Percentiles rank a stretch among this genome's conserved stretches.
Evolutionary conservation across 2,797 vertebrate genomes (phyloP).

Genomic region (Poecilia wingei): DNA sequence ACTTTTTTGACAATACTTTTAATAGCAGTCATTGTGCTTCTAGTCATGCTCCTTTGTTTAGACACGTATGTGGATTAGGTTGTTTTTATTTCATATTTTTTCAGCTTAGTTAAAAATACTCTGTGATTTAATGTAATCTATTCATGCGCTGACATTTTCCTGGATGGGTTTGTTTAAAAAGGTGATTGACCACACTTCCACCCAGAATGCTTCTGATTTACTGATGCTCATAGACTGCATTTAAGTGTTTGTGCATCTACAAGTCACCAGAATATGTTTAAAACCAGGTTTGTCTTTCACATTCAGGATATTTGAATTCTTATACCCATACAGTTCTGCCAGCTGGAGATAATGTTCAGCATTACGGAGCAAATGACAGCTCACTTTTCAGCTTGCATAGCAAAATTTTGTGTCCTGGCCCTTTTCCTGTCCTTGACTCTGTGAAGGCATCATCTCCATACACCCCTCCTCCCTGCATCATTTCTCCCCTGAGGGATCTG

Average conservation of each 20-base stretch:
- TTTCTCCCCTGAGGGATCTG: conserved; percentile 14
- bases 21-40: neutral
- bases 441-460: conserved; percentile 20
- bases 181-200: conserved; percentile 1
- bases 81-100: neutral
- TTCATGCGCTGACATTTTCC: neutral
- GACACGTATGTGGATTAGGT: neutral
- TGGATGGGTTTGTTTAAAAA: conserved; percentile 23
- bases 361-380: conserved; percentile 22
- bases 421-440: conserved; percentile 49
- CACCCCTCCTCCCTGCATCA: conserved; percentile 5
- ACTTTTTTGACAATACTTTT: neutral
- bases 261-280: conserved; percentile 1
- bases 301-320: conserved; percentile 5
- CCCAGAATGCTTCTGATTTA: neutral
- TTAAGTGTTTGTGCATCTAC: neutral
- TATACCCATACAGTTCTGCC: conserved; percentile 11
- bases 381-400: conserved; percentile 58
- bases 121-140: neutral
- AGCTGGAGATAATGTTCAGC: conserved; percentile 24
- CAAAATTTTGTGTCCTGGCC: conserved; percentile 27
- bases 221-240: conserved; percentile 18
- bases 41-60: neutral
- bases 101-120: neutral
- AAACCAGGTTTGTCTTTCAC: conserved; percentile 2